Percentiles rank a stretch among this genome's conserved stretches.
These are phyloP conservation scores for Drosophila busckii DNA, from an alignment of 1,140 invertebrate genomes.

Conservation along the genomic window DNA sequence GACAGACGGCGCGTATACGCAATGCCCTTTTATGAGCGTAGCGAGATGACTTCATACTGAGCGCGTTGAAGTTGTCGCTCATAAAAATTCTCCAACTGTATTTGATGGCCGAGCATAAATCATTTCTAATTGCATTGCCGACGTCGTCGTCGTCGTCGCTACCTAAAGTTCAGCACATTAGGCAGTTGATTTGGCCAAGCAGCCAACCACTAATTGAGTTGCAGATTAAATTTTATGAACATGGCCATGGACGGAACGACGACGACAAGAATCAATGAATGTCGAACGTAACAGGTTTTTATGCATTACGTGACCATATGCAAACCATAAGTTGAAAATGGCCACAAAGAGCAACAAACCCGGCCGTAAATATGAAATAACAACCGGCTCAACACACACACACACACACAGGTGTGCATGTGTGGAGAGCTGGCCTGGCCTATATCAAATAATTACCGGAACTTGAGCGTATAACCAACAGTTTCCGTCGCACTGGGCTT, in stretches of 20 bases:
- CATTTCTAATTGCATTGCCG: constrained; percentile 57
- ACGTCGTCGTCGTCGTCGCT: not conserved
- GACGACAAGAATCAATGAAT: constrained; percentile 38
- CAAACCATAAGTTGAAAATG: constrained; percentile 28
- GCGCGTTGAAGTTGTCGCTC: constrained; percentile 3
- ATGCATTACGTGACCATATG: constrained; percentile 68
- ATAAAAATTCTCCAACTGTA: constrained; percentile 49
- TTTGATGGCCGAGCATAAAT: constrained; percentile 64
- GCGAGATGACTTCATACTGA: constrained; percentile 56
- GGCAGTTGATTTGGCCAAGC: not conserved
- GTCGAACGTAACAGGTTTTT: constrained; percentile 61
- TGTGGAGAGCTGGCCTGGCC: no score
- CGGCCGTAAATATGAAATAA: constrained; percentile 43
- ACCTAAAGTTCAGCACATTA: constrained; percentile 17
- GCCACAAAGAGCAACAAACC: constrained; percentile 8
- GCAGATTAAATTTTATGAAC: constrained; percentile 54
- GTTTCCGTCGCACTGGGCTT: constrained; percentile 49
- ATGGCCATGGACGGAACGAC: not conserved
- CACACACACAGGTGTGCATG: not conserved
- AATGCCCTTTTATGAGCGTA: not conserved
- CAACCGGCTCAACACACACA: constrained; percentile 17
- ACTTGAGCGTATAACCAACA: constrained; percentile 69
- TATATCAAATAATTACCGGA: constrained; percentile 77
- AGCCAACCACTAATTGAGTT: constrained; percentile 48
- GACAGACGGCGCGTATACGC: constrained; percentile 1